Evolutionary conservation across 1,140 invertebrate species (phyloP).

Genomic region (Papilio aristodemus): DNA sequence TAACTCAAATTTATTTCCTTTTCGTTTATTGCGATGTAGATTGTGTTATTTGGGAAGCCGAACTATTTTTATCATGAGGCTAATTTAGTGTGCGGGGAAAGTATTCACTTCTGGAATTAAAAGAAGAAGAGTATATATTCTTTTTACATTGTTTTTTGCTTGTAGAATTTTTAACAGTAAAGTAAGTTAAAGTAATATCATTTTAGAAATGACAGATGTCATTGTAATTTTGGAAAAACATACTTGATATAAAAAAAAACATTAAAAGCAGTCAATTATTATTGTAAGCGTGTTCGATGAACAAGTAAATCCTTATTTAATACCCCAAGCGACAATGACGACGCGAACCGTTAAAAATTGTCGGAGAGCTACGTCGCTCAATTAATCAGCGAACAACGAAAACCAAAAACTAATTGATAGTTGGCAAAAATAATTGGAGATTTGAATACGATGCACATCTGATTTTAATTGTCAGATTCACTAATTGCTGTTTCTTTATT

Average conservation of each 20-base stretch:
- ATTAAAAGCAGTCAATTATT: background rate
- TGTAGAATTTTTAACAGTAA: no score
- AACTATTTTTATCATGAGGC: background rate
- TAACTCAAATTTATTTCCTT: conserved; percentile 8
- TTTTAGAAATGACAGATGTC: no score
- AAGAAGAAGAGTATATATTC: no score
- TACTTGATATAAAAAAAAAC: no score
- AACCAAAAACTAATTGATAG: conserved; percentile 27
- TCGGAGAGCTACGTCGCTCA: background rate
- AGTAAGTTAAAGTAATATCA: no score
- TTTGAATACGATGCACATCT: conserved; percentile 26
- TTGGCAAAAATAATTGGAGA: conserved; percentile 18
- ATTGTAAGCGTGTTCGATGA: background rate
- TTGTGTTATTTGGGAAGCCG: background rate
- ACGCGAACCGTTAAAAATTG: background rate
- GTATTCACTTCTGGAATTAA: no score
- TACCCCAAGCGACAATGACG: background rate
- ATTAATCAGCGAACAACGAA: background rate
- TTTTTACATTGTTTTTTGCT: no score
- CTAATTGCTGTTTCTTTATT: conserved; percentile 11
- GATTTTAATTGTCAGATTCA: conserved; percentile 18
- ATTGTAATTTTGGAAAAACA: no score
- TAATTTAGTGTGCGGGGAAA: background rate
- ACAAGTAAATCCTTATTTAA: background rate
- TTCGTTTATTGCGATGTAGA: background rate